phyloP scores from a whole-genome alignment of 2,113 vertebrate species.

The Ptychochromis oligacanthus region DNA sequence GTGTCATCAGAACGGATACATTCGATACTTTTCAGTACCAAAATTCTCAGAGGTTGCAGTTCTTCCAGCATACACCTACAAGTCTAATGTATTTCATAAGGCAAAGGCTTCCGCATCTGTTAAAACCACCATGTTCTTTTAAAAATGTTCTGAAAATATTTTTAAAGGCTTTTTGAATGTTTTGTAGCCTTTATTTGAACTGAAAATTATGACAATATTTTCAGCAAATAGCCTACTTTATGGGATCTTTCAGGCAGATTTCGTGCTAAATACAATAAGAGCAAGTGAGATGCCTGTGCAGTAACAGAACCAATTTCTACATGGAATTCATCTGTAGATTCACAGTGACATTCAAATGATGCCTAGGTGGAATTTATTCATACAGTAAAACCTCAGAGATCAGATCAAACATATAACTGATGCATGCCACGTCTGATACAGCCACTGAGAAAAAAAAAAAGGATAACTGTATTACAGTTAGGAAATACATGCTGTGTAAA shows the following conservation, averaged over 20 bases:
- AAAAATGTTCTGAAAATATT: not conserved
- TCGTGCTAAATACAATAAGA: not conserved
- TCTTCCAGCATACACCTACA: no score
- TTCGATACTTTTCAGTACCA: no score
- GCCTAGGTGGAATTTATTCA: constrained; percentile 10
- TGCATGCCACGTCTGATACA: constrained; percentile 8
- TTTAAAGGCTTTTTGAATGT: not conserved
- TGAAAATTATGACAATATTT: not conserved
- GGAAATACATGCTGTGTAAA: constrained; percentile 9
- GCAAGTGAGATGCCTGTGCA: not conserved
- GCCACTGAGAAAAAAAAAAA: constrained; percentile 5
- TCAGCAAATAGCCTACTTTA: not conserved
- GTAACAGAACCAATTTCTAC: not conserved
- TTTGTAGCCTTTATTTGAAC: not conserved
- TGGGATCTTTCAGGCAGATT: not conserved
- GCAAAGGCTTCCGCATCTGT: no score
- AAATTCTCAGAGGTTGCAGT: no score
- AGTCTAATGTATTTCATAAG: no score
- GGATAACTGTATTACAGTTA: constrained; percentile 35
- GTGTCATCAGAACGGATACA: no score
- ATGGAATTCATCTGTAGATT: not conserved
- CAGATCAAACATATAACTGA: constrained; percentile 13
- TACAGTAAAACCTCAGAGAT: not conserved
- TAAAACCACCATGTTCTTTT: not conserved
- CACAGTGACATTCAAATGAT: constrained; percentile 4